These are phyloP conservation scores for Microcebus jonahi DNA, from an alignment of 2,113 vertebrate genomes.

Conservation along the genomic window DNA sequence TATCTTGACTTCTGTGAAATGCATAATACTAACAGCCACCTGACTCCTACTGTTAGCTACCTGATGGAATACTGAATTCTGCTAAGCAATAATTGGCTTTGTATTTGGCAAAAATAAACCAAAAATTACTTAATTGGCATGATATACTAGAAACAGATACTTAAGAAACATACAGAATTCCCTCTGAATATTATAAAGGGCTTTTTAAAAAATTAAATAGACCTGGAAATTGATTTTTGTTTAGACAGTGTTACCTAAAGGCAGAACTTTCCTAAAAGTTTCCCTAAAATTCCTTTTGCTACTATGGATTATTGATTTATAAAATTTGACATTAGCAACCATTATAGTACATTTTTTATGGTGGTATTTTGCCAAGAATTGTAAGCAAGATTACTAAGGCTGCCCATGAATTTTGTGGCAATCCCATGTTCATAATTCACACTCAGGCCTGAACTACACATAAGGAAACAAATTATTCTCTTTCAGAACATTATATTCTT, in stretches of 20 bases:
- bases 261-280: neutral
- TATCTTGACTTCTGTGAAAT: neutral
- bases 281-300: neutral
- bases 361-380: neutral
- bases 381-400: neutral
- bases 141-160: neutral
- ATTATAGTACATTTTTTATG: neutral
- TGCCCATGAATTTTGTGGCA: neutral
- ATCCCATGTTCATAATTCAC: neutral
- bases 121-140: neutral
- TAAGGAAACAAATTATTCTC: neutral
- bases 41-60: neutral
- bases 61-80: neutral
- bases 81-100: neutral
- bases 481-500: neutral
- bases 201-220: neutral
- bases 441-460: rapidly evolving
- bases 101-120: neutral
- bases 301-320: neutral
- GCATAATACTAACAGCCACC: neutral
- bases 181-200: neutral
- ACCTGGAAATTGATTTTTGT: neutral
- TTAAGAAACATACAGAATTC: neutral
- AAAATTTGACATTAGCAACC: neutral
- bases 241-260: neutral